These are phyloP conservation scores for Callithrix jacchus DNA, from an alignment of 2,113 vertebrate genomes.

Conservation along the genomic window DNA sequence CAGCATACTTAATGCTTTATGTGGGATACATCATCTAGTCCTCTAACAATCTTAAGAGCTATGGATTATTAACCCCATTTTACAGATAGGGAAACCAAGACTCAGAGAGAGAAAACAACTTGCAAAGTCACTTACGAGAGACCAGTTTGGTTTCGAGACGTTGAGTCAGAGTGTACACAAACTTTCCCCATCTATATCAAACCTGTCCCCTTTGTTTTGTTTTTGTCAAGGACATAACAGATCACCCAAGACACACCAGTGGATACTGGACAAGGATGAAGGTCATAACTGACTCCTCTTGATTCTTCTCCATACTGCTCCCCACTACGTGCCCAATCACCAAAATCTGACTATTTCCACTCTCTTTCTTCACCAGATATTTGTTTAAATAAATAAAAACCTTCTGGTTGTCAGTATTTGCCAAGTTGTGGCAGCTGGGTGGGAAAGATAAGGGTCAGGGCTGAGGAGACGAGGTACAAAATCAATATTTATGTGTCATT, in stretches of 20 bases:
- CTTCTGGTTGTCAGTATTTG: neutral
- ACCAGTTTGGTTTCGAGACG: neutral
- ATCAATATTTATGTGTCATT: neutral
- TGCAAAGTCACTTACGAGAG: neutral
- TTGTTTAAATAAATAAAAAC: conserved; percentile 50
- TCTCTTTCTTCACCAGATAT: conserved; percentile 27
- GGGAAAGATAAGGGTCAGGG: neutral
- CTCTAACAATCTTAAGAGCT: neutral
- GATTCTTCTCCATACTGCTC: neutral
- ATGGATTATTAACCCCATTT: neutral
- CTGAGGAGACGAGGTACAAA: neutral
- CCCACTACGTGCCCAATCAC: too few species aligned
- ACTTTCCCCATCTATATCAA: neutral
- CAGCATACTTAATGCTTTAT: neutral
- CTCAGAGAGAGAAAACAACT: neutral
- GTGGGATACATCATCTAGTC: too few species aligned
- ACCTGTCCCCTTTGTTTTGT: neutral
- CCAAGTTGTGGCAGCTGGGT: neutral
- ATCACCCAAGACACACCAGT: neutral
- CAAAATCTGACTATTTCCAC: neutral
- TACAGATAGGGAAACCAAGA: neutral
- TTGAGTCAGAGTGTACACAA: neutral
- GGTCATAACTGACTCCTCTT: neutral
- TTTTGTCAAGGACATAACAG: neutral
- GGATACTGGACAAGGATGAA: neutral